phyloP scores from a whole-genome alignment of 2,797 vertebrate species.

The Onychomys arenicola region DNA sequence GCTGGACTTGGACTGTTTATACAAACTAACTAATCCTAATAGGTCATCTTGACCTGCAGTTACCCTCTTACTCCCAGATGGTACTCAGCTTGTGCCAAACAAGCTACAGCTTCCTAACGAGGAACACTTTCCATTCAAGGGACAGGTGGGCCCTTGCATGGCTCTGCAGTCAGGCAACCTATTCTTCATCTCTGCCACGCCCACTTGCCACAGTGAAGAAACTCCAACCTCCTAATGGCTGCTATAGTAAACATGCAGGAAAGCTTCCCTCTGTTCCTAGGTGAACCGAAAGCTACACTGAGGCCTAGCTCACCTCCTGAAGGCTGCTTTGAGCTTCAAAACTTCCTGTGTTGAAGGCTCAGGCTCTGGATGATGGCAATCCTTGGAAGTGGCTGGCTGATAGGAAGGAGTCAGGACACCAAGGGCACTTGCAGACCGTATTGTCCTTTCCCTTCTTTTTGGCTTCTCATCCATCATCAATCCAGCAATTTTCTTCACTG shows the following conservation, averaged over 20 bases:
- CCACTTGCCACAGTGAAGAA: neutral
- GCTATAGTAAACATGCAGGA: neutral
- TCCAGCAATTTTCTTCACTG: neutral
- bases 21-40: constrained; percentile 83
- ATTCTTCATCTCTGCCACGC: neutral
- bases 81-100: constrained; percentile 65
- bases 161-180: neutral
- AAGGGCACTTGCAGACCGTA: neutral
- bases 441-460: neutral
- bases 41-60: constrained; percentile 82
- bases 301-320: neutral
- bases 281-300: constrained; percentile 7
- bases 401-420: neutral
- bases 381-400: neutral
- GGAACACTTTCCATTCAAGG: constrained; percentile 71
- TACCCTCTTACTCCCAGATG: constrained; percentile 77
- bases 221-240: neutral
- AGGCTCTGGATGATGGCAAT: neutral
- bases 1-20: constrained; percentile 78
- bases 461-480: neutral
- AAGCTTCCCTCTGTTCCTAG: constrained; percentile 21
- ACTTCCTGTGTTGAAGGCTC: neutral
- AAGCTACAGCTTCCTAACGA: constrained; percentile 71
- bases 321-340: neutral
- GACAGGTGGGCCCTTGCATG: neutral